Evolutionary conservation across 2,888 invertebrate genomes (phyloP).

Genomic region (Lochmaea capreae): DNA sequence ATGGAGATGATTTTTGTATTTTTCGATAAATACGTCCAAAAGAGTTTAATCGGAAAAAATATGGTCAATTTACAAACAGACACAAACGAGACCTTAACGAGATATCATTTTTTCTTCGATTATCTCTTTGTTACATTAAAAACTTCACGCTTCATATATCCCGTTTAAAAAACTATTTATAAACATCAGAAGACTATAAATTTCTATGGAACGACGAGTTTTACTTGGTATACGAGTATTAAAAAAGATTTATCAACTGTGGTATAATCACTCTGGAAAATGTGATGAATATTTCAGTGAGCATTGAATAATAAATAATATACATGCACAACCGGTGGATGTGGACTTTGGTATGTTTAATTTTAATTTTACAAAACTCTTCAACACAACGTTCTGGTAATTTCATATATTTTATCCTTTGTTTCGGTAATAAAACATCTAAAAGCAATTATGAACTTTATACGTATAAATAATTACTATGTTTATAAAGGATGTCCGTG

Average conservation of each 20-base stretch:
- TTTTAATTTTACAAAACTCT: neutral
- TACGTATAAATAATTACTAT: too few species aligned
- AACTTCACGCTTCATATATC: neutral
- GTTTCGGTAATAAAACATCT: too few species aligned
- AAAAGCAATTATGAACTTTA: too few species aligned
- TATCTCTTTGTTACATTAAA: neutral
- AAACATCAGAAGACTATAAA: neutral
- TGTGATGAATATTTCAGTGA: neutral
- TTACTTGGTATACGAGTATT: neutral
- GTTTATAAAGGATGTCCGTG: too few species aligned
- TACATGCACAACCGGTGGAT: neutral
- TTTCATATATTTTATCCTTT: neutral
- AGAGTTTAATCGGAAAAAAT: too few species aligned
- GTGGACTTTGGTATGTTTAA: neutral
- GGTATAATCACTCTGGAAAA: neutral
- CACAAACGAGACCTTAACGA: too few species aligned
- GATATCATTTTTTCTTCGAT: too few species aligned
- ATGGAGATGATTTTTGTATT: too few species aligned
- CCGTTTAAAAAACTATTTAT: neutral
- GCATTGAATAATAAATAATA: neutral
- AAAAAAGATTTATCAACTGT: slow-evolving; percentile 2
- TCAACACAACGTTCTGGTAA: neutral
- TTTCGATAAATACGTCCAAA: too few species aligned
- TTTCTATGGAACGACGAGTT: neutral
- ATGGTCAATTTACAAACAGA: too few species aligned